phyloP scores from a whole-genome alignment of 2,888 invertebrate genomes.

The Coecobrya sp. region DNA sequence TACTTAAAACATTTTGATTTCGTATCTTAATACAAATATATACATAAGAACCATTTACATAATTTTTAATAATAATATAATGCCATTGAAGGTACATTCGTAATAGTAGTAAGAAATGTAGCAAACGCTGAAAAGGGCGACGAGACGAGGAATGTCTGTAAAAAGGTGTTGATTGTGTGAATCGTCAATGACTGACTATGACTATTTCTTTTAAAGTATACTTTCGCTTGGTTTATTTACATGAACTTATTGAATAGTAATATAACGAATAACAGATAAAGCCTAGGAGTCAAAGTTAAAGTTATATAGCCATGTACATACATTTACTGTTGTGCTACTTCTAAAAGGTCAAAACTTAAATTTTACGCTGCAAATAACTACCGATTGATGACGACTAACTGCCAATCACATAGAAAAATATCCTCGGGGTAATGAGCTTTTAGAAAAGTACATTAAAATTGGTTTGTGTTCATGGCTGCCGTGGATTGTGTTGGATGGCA shows the following conservation, averaged over 20 bases:
- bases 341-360: not conserved
- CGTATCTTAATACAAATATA: not conserved
- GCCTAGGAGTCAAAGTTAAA: not conserved
- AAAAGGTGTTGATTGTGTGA: not conserved
- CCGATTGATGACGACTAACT: not conserved
- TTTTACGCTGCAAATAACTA: not conserved
- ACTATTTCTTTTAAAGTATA: not conserved
- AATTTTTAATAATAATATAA: not conserved
- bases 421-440: not conserved
- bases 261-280: not conserved
- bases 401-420: conserved; percentile 53
- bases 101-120: not conserved
- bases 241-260: not conserved
- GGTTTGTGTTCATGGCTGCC: not conserved
- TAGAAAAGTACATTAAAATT: conserved; percentile 26
- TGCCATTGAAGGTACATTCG: not conserved
- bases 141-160: not conserved
- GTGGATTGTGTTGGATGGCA: conserved; percentile 18
- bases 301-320: not conserved
- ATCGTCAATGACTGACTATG: not conserved
- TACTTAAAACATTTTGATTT: not conserved
- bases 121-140: conserved; percentile 18
- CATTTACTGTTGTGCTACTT: no score
- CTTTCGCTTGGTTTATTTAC: not conserved
- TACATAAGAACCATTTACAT: not conserved